Evolutionary conservation across 2,888 invertebrate species (phyloP).

Genomic region (Sepiola atlantica): DNA sequence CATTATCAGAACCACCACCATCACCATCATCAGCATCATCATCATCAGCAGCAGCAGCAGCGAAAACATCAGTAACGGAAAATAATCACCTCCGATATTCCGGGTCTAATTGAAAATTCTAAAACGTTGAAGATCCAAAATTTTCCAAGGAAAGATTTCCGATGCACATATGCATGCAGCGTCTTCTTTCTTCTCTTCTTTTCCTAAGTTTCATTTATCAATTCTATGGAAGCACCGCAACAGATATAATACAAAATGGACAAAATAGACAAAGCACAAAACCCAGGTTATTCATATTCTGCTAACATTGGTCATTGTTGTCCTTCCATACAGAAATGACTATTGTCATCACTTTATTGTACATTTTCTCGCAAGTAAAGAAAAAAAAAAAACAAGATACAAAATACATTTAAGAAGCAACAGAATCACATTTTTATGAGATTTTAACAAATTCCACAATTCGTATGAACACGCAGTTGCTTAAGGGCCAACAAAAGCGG

Average conservation of each 20-base stretch:
- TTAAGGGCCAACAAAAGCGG: too few species aligned
- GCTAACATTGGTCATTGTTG: conserved; percentile 32
- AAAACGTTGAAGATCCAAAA: background rate
- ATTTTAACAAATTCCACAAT: background rate
- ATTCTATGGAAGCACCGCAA: background rate
- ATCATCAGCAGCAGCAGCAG: background rate
- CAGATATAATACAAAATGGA: background rate
- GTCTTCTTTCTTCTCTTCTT: background rate
- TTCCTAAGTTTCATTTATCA: background rate
- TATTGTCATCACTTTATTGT: background rate
- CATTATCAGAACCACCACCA: too few species aligned
- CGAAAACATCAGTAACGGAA: background rate
- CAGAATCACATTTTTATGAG: background rate
- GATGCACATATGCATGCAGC: background rate
- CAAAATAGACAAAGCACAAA: background rate
- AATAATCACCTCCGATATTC: background rate
- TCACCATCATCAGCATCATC: too few species aligned
- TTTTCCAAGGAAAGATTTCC: background rate
- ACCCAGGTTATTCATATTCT: background rate
- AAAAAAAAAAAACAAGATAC: background rate
- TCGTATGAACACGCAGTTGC: background rate
- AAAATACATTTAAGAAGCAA: background rate
- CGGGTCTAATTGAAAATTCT: background rate
- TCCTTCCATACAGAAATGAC: background rate
- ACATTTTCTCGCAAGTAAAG: background rate